phyloP scores from a whole-genome alignment of 2,888 invertebrate species.

The Pterobdella sp. region DNA sequence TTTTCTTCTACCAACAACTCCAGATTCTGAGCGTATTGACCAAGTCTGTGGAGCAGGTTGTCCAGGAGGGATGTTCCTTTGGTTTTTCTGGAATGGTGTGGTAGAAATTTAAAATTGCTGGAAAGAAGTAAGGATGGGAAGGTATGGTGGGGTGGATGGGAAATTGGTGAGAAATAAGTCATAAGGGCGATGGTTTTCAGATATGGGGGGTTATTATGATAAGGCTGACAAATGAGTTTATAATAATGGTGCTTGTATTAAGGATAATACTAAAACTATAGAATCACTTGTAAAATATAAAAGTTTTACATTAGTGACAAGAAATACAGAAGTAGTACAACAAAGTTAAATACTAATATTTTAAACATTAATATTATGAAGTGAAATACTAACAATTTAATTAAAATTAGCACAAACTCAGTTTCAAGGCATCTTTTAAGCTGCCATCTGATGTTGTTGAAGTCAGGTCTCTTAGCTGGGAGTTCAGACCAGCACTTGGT shows the following conservation, averaged over 20 bases:
- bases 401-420: too few relatives aligned
- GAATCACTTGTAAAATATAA: too few relatives aligned
- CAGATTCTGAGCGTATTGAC: constrained; percentile 96
- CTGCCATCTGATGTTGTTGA: constrained; percentile 69
- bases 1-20: constrained; percentile 90
- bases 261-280: too few relatives aligned
- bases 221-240: too few relatives aligned
- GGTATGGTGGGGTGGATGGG: too few relatives aligned
- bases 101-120: not conserved
- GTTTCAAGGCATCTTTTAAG: constrained; percentile 15
- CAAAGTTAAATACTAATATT: too few relatives aligned
- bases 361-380: too few relatives aligned
- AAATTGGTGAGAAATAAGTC: not conserved
- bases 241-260: too few relatives aligned
- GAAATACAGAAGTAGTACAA: too few relatives aligned
- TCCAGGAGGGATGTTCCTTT: constrained; percentile 57
- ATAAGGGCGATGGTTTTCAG: not conserved
- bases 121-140: too few relatives aligned
- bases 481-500: constrained; percentile 89
- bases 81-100: constrained; percentile 2
- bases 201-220: not conserved
- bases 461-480: constrained; percentile 80
- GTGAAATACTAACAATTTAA: too few relatives aligned
- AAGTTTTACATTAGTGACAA: too few relatives aligned
- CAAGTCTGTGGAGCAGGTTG: constrained; percentile 88